Evolutionary conservation across 2,113 vertebrate species (phyloP).

Genomic region (Cryptoleucopteryx plumbea): DNA sequence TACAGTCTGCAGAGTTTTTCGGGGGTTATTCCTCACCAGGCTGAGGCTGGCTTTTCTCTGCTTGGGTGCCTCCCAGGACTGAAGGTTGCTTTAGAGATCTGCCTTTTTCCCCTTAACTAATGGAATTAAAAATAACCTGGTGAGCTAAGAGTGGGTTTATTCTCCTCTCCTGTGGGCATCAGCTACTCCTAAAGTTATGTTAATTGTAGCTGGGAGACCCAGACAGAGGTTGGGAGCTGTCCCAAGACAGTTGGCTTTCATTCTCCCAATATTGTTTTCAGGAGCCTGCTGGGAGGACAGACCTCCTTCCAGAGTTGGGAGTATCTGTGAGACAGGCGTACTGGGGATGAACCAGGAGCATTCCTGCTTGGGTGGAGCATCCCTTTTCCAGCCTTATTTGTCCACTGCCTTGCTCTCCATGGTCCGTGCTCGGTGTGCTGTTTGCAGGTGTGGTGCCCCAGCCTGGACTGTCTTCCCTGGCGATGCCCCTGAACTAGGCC

Average conservation of each 20-base stretch:
- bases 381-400: not conserved
- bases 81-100: not conserved
- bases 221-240: not conserved
- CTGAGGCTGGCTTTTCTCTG: not conserved
- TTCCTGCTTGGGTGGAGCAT: not conserved
- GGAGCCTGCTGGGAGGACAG: not conserved
- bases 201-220: conserved; percentile 6
- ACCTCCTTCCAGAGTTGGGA: not conserved
- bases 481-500: not conserved
- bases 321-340: not conserved
- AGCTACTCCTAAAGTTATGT: not conserved
- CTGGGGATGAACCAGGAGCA: not conserved
- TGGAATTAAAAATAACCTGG: not conserved
- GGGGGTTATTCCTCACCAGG: not conserved
- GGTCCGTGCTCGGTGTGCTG: not conserved
- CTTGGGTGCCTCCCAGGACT: not conserved
- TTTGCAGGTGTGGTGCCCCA: not conserved
- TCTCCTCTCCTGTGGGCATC: not conserved
- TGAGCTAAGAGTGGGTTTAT: not conserved
- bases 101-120: not conserved
- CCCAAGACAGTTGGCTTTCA: not conserved
- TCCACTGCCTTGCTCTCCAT: not conserved
- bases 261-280: not conserved
- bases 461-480: not conserved
- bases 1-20: not conserved